phyloP scores from a whole-genome alignment of 2,888 invertebrate species.

The Nowickia ferox region DNA sequence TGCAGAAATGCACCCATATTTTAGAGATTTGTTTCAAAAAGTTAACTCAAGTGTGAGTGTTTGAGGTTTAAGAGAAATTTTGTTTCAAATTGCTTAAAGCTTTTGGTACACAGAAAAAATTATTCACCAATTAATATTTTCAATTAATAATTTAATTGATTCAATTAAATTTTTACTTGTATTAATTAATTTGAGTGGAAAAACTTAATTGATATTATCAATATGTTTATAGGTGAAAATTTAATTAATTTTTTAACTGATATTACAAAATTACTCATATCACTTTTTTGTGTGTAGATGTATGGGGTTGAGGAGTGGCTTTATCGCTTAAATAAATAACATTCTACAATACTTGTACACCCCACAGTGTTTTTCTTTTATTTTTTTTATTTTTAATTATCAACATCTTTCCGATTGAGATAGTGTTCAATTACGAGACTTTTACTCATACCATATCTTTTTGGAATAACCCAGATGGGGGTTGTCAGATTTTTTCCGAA shows the following conservation, averaged over 20 bases:
- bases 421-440: constrained; percentile 3
- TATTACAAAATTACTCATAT: too few relatives aligned
- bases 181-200: too few relatives aligned
- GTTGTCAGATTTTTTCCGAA: too few relatives aligned
- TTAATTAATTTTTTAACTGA: too few relatives aligned
- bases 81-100: background rate
- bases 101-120: too few relatives aligned
- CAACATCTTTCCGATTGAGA: constrained; percentile 21
- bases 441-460: constrained; percentile 43
- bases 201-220: too few relatives aligned
- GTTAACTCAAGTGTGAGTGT: constrained; percentile 37
- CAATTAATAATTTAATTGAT: too few relatives aligned
- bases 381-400: constrained; percentile 15
- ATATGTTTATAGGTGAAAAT: too few relatives aligned
- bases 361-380: constrained; percentile 26
- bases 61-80: constrained; percentile 26
- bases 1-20: background rate
- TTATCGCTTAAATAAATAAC: constrained; percentile 43
- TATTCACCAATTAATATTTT: too few relatives aligned
- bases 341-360: constrained; percentile 5
- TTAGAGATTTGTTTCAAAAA: constrained; percentile 6
- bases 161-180: too few relatives aligned
- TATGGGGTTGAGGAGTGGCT: constrained; percentile 52
- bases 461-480: too few relatives aligned
- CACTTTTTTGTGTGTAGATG: too few relatives aligned